Percentiles rank a stretch among this genome's conserved stretches.
These are phyloP conservation scores for Rhea pennata DNA, from an alignment of 2,113 vertebrate genomes.

Conservation along the genomic window DNA sequence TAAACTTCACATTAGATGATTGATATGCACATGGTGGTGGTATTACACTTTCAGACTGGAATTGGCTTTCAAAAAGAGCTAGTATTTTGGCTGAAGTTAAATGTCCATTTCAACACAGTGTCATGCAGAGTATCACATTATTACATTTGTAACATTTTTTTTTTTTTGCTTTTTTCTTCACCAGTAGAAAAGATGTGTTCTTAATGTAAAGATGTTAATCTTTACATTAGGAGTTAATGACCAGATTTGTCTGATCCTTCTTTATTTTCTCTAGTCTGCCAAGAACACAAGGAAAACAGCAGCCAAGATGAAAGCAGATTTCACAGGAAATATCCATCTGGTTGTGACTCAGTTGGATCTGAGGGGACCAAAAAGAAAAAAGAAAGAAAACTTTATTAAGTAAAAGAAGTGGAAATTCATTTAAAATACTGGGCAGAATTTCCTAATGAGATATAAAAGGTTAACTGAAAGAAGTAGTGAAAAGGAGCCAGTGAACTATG, in stretches of 20 bases:
- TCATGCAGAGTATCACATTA: background rate
- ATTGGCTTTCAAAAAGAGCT: background rate
- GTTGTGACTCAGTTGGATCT: conserved; percentile 39
- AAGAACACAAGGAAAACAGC: background rate
- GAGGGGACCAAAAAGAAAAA: background rate
- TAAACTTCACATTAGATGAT: background rate
- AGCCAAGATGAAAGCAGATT: conserved; percentile 22
- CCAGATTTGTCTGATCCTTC: background rate
- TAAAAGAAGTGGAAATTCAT: conserved; percentile 25
- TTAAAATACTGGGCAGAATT: conserved; percentile 2
- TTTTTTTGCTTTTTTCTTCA: background rate
- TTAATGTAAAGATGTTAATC: background rate
- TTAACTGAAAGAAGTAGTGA: conserved; percentile 35
- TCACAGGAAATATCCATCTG: conserved; percentile 12
- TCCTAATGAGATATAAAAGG: conserved; percentile 33
- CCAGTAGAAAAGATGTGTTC: background rate
- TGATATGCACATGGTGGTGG: background rate
- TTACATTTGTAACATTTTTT: background rate
- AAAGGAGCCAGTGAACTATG: conserved; percentile 34
- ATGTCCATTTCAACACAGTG: background rate
- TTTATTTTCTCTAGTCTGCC: background rate
- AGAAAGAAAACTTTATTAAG: background rate
- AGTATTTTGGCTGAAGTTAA: background rate
- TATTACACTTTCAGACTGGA: background rate
- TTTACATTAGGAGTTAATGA: background rate